phyloP scores from a whole-genome alignment of 2,888 invertebrate genomes.

The Pycnomerus fuliginosus region DNA sequence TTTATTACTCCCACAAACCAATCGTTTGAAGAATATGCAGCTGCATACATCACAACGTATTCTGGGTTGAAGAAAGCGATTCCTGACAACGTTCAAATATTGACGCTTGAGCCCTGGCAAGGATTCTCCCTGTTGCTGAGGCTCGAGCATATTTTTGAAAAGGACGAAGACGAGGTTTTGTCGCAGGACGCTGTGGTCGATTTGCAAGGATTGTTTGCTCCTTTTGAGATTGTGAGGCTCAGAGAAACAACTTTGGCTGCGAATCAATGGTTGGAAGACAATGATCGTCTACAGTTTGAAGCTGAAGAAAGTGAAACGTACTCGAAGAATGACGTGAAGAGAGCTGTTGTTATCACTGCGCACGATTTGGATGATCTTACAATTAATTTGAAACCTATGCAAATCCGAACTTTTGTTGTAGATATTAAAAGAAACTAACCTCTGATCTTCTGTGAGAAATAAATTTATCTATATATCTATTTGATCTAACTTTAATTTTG shows the following conservation, averaged over 20 bases:
- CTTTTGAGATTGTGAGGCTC: slow-evolving; percentile 30
- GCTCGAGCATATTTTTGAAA: slow-evolving; percentile 62
- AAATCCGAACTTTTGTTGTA: slow-evolving; percentile 16
- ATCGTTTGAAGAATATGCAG: not conserved
- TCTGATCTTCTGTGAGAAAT: too few relatives aligned
- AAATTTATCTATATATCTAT: too few relatives aligned
- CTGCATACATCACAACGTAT: slow-evolving; percentile 2
- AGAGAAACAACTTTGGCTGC: slow-evolving; percentile 38
- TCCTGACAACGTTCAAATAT: slow-evolving; percentile 69
- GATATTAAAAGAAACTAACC: slow-evolving; percentile 8
- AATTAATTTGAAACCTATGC: slow-evolving; percentile 34
- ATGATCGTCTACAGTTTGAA: slow-evolving; percentile 7
- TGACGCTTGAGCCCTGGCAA: slow-evolving; percentile 78
- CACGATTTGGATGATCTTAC: slow-evolving; percentile 28
- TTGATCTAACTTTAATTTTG: too few relatives aligned
- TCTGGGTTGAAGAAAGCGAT: slow-evolving; percentile 48
- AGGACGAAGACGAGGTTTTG: slow-evolving; percentile 25
- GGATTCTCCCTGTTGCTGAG: slow-evolving; percentile 52
- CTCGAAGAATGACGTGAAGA: slow-evolving; percentile 5
- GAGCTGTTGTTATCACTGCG: slow-evolving; percentile 7
- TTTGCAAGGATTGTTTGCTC: slow-evolving; percentile 44
- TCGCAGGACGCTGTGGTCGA: slow-evolving; percentile 55
- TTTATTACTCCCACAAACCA: slow-evolving; percentile 4
- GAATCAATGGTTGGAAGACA: slow-evolving; percentile 58
- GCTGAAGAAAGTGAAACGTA: not conserved